Evolutionary conservation across 2,113 vertebrate genomes (phyloP).

Genomic region (Myotis lucifugus): DNA sequence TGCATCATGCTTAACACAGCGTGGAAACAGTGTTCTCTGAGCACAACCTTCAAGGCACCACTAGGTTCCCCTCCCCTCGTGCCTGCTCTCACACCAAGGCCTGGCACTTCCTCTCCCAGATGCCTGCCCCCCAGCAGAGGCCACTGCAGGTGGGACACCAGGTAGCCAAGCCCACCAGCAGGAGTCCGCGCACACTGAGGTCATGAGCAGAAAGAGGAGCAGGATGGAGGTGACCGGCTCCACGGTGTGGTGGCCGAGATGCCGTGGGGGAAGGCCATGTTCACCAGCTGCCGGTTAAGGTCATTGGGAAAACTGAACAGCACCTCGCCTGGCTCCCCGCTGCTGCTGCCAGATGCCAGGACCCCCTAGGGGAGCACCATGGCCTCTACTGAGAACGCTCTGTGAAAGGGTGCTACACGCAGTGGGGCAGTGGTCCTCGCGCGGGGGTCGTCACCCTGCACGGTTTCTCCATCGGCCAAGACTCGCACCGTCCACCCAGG

Average conservation of each 20-base stretch:
- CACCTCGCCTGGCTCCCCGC: conserved; percentile 69
- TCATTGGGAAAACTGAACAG: conserved; percentile 78
- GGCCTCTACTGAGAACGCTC: conserved; percentile 80
- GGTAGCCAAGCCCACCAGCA: conserved; percentile 69
- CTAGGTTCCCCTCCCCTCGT: neutral
- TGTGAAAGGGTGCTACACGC: neutral
- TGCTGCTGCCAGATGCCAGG: conserved; percentile 71
- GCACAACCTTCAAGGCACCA: neutral
- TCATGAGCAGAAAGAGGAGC: conserved; percentile 81
- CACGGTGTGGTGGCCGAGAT: conserved; percentile 82
- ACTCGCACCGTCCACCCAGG: too few relatives aligned
- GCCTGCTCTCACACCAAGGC: neutral
- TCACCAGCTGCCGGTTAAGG: conserved; percentile 83
- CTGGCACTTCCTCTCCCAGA: too few relatives aligned
- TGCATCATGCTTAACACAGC: neutral
- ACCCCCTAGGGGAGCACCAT: conserved; percentile 53
- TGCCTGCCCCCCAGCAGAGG: neutral
- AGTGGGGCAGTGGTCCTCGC: too few relatives aligned
- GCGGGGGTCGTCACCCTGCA: too few relatives aligned
- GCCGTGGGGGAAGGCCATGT: conserved; percentile 49
- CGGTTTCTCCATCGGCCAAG: too few relatives aligned
- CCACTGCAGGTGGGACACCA: conserved; percentile 79
- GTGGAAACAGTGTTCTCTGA: neutral
- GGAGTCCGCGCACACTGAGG: conserved; percentile 82
- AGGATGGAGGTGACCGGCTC: conserved; percentile 58